A percentile compares a stretch with the other conserved stretches of the same genome.
Conservation (phyloP, 64 coral and sea anemone species). For the Catalaphyllia jardinei region DNA sequence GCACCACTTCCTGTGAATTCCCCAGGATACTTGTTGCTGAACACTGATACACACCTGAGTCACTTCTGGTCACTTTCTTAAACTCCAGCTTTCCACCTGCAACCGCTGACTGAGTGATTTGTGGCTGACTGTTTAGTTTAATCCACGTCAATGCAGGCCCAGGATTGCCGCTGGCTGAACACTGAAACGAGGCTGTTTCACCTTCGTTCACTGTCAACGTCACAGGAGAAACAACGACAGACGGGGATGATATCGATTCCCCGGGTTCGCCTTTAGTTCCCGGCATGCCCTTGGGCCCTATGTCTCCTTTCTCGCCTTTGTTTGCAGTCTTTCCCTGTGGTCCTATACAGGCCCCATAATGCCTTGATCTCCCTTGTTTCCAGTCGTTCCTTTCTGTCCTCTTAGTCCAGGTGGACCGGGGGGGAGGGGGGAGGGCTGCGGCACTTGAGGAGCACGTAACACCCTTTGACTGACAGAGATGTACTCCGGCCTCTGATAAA, state of each 20-base stretch:
- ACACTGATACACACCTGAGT: too few species aligned
- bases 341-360: neutral
- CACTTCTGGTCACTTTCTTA: too few species aligned
- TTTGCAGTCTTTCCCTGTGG: too few species aligned
- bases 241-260: neutral
- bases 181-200: neutral
- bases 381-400: too few species aligned
- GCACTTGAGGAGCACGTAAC: neutral
- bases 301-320: neutral
- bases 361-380: neutral
- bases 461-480: constrained; percentile 1
- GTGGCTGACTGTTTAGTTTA: too few species aligned
- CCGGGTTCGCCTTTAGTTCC: neutral
- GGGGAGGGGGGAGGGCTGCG: neutral
- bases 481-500: neutral
- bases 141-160: too few species aligned
- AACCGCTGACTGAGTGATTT: too few species aligned
- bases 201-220: neutral
- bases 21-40: too few species aligned
- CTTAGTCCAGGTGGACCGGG: neutral
- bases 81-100: neutral
- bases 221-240: neutral
- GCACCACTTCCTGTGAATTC: too few species aligned
- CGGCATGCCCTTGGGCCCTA: neutral
- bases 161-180: too few species aligned